A percentile compares a stretch with the other conserved stretches of the same genome.
Conservation (phyloP, 2,113 vertebrate genomes). For the Pangasianodon hypophthalmus region DNA sequence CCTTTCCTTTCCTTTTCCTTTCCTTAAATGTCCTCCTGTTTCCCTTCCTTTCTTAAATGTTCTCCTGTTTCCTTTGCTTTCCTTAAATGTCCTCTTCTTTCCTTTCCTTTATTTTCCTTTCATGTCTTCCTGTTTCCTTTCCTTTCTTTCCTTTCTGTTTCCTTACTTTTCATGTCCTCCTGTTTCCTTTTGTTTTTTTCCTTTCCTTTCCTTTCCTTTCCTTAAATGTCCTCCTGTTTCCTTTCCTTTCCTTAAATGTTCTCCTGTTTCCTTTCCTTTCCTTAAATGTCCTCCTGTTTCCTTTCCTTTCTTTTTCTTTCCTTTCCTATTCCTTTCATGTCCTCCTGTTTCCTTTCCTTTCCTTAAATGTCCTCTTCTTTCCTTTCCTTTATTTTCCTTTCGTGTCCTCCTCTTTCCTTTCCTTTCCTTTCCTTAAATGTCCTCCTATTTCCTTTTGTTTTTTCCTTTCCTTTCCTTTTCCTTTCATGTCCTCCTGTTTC, state of each 20-base stretch:
- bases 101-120: not conserved
- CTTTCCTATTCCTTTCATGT: not conserved
- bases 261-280: not conserved
- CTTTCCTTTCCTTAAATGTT: not conserved
- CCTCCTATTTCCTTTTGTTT: not conserved
- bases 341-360: constrained; percentile 21
- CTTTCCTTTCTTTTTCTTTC: not conserved
- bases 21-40: not conserved
- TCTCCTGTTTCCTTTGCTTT: not conserved
- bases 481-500: not conserved
- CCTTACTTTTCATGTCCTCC: not conserved
- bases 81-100: not conserved
- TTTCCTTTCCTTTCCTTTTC: not conserved
- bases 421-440: not conserved
- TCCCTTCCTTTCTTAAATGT: not conserved
- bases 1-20: not conserved
- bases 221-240: not conserved
- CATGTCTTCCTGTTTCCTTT: not conserved
- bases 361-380: not conserved
- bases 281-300: not conserved
- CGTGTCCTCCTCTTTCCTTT: not conserved
- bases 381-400: not conserved
- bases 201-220: not conserved
- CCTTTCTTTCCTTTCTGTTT: not conserved
- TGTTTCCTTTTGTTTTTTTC: not conserved